Percentiles rank a stretch among this genome's conserved stretches.
phyloP scores from a whole-genome alignment of 1,140 invertebrate genomes.

The Eufriesea mexicana region DNA sequence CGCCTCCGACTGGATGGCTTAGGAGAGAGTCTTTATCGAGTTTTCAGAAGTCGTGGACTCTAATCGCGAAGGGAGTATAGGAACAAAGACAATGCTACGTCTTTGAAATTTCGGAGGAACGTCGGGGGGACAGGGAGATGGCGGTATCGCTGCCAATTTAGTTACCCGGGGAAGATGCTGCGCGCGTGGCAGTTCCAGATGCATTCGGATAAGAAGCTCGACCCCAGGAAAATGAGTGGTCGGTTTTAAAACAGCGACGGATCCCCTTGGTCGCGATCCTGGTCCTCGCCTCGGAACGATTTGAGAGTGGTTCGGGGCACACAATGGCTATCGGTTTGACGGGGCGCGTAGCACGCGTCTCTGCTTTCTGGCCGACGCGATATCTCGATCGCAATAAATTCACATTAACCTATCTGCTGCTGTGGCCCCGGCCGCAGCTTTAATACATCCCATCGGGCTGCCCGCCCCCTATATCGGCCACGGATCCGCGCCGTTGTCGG shows the following conservation, averaged over 20 bases:
- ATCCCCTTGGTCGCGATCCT: slow-evolving; percentile 3
- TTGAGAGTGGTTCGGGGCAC: slow-evolving; percentile 45
- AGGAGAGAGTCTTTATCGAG: background rate
- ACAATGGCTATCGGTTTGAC: slow-evolving; percentile 76
- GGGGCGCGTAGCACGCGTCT: slow-evolving; percentile 75
- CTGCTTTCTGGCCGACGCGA: slow-evolving; percentile 75
- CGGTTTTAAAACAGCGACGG: slow-evolving; percentile 55
- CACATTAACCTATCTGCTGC: slow-evolving; percentile 81
- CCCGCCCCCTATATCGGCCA: slow-evolving; percentile 6
- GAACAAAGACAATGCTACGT: background rate
- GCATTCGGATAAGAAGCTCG: slow-evolving; percentile 26
- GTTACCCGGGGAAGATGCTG: slow-evolving; percentile 22
- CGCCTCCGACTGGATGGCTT: background rate
- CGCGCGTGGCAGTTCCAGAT: slow-evolving; percentile 46
- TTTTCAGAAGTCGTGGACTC: no score
- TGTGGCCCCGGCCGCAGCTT: slow-evolving; percentile 73
- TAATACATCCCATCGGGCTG: slow-evolving; percentile 68
- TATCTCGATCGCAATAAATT: slow-evolving; percentile 82
- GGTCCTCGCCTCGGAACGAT: slow-evolving; percentile 36
- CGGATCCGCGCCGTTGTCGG: slow-evolving; percentile 55
- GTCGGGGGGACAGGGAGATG: background rate
- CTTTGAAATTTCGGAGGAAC: background rate
- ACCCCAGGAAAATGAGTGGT: slow-evolving; percentile 52
- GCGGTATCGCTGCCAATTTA: slow-evolving; percentile 23
- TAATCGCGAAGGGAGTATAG: background rate